Conservation (phyloP, 2,888 invertebrate species). For the Baronia brevicornis region DNA sequence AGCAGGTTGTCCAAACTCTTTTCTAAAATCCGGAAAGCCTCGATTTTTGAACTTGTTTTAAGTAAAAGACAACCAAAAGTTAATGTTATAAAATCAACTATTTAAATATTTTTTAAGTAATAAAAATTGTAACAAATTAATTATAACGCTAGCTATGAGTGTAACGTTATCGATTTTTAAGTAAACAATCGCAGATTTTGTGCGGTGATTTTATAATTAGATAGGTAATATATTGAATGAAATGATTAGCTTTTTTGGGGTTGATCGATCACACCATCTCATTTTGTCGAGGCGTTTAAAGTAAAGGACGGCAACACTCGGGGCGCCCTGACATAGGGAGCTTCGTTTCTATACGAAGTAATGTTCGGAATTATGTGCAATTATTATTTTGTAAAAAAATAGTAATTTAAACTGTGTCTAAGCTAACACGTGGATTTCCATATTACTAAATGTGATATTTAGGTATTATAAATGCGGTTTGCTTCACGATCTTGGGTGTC, state of each 20-base stretch:
- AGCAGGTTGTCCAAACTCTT: conserved; percentile 60
- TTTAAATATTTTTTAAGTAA: conserved; percentile 71
- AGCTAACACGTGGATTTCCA: conserved; percentile 75
- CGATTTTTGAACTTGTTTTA: conserved; percentile 62
- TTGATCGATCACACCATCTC: conserved; percentile 46
- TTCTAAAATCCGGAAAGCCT: conserved; percentile 55
- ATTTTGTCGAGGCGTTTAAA: conserved; percentile 36
- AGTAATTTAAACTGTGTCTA: conserved; percentile 71
- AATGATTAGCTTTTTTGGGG: conserved; percentile 67
- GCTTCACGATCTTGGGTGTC: conserved; percentile 38
- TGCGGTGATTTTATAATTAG: conserved; percentile 76
- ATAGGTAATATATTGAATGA: conserved; percentile 77
- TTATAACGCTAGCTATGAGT: conserved; percentile 75
- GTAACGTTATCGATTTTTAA: conserved; percentile 75
- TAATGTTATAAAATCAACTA: conserved; percentile 72
- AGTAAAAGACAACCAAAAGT: conserved; percentile 75
- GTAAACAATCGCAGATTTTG: conserved; percentile 73
- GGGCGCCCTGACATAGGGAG: conserved; percentile 31
- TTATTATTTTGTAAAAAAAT: conserved; percentile 75
- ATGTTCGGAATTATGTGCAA: conserved; percentile 73
- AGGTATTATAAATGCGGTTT: conserved; percentile 72
- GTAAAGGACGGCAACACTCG: conserved; percentile 31
- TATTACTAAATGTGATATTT: conserved; percentile 77
- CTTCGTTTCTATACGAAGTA: conserved; percentile 47
- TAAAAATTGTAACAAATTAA: conserved; percentile 74